phyloP scores from a whole-genome alignment of 2,797 vertebrate species.

The Argentina silus region DNA sequence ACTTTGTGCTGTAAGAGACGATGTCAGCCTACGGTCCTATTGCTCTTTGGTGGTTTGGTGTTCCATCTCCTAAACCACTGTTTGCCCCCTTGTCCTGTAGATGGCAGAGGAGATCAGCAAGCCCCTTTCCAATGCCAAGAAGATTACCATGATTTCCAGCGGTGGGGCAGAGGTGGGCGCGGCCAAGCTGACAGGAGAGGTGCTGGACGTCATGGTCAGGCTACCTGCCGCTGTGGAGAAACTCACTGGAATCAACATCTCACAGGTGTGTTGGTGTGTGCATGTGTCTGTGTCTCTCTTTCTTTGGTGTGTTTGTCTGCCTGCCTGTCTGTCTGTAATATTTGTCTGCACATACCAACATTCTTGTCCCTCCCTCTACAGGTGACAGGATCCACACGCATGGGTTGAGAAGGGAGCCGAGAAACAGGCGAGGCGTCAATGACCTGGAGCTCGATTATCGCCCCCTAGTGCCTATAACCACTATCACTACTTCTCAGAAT shows the following conservation, averaged over 20 bases:
- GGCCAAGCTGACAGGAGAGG: constrained; percentile 86
- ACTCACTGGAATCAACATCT: constrained; percentile 87
- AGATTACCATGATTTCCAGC: constrained; percentile 91
- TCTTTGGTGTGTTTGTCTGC: neutral
- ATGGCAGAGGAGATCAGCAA: constrained; percentile 90
- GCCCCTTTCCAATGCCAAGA: constrained; percentile 79
- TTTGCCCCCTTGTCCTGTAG: constrained; percentile 59
- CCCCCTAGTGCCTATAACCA: constrained; percentile 47
- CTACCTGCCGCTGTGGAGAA: constrained; percentile 84
- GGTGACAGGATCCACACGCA: constrained; percentile 47
- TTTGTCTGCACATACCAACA: neutral
- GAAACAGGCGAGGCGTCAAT: constrained; percentile 13
- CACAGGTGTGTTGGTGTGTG: constrained; percentile 74
- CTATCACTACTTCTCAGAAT: constrained; percentile 16
- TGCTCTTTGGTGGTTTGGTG: no score
- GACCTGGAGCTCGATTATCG: constrained; percentile 26
- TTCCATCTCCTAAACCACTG: no score
- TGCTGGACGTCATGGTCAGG: constrained; percentile 87
- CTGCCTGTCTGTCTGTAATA: neutral
- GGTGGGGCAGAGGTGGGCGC: constrained; percentile 85
- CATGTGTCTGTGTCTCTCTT: neutral
- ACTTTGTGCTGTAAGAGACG: no score
- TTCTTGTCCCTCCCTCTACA: constrained; percentile 42
- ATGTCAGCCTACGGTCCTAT: no score
- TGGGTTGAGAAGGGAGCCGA: constrained; percentile 52